Percentiles rank a stretch among this genome's conserved stretches.
phyloP scores from a whole-genome alignment of 2,888 invertebrate genomes.

The Octodonta nipae region DNA sequence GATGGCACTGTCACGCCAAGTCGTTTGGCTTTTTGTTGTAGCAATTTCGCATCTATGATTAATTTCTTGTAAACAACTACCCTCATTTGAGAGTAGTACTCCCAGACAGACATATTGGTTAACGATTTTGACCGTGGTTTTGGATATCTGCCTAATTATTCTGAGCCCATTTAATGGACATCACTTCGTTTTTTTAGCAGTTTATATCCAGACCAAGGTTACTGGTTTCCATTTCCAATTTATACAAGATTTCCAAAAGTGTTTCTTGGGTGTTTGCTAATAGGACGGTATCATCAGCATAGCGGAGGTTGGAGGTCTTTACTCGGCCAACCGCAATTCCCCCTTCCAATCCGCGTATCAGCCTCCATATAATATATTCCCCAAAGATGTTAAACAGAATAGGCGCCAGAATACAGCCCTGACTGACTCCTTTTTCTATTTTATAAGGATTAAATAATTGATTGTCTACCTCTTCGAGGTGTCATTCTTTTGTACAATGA shows the following conservation, averaged over 20 bases:
- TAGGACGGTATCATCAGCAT: background rate
- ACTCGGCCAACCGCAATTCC: background rate
- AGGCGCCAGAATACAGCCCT: background rate
- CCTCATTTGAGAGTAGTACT: too few relatives aligned
- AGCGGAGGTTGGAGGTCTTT: background rate
- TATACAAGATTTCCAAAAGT: too few relatives aligned
- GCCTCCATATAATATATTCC: background rate
- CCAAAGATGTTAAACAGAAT: background rate
- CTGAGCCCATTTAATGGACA: background rate
- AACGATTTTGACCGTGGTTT: background rate
- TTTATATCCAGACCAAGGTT: background rate
- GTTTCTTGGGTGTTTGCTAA: background rate
- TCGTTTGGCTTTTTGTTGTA: background rate
- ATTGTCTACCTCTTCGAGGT: too few relatives aligned
- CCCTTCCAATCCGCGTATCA: background rate
- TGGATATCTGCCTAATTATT: background rate
- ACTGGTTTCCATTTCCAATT: background rate
- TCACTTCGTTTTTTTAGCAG: background rate
- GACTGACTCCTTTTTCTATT: too few relatives aligned
- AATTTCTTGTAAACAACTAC: background rate
- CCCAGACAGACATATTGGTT: background rate
- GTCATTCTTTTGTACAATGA: too few relatives aligned
- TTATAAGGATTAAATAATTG: too few relatives aligned
- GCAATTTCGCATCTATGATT: background rate
- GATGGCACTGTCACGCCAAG: too few relatives aligned